phyloP scores from a whole-genome alignment of 2,797 vertebrate species.

The Agapornis canus region DNA sequence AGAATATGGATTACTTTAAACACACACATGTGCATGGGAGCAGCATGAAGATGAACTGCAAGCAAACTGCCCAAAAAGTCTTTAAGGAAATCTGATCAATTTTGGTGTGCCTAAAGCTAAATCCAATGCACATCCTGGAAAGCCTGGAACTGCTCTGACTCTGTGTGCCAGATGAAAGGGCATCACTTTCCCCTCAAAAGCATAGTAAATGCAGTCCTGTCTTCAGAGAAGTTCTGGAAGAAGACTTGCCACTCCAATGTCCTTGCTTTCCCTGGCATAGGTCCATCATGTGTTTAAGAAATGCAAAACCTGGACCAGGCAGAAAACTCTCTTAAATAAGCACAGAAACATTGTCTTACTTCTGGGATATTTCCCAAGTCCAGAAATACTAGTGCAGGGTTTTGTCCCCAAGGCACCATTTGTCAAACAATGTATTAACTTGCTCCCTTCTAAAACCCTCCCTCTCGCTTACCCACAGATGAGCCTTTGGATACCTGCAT shows the following conservation, averaged over 20 bases:
- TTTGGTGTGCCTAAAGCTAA: neutral
- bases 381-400: neutral
- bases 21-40: rapidly evolving
- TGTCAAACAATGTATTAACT: neutral
- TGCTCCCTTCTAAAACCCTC: neutral
- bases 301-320: neutral
- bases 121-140: neutral
- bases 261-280: neutral
- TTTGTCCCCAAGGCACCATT: neutral
- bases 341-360: neutral
- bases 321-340: neutral
- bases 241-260: neutral
- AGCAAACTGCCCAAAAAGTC: neutral
- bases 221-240: neutral
- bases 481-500: neutral
- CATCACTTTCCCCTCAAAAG: too few relatives aligned
- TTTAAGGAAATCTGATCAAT: rapidly evolving
- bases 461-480: neutral
- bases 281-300: neutral
- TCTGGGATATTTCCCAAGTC: neutral
- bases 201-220: rapidly evolving
- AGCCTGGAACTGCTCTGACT: neutral
- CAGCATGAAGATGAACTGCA: neutral
- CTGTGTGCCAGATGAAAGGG: rapidly evolving
- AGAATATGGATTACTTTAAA: neutral